phyloP scores from a whole-genome alignment of 2,113 vertebrate genomes.

The Dipodomys ordii region DNA sequence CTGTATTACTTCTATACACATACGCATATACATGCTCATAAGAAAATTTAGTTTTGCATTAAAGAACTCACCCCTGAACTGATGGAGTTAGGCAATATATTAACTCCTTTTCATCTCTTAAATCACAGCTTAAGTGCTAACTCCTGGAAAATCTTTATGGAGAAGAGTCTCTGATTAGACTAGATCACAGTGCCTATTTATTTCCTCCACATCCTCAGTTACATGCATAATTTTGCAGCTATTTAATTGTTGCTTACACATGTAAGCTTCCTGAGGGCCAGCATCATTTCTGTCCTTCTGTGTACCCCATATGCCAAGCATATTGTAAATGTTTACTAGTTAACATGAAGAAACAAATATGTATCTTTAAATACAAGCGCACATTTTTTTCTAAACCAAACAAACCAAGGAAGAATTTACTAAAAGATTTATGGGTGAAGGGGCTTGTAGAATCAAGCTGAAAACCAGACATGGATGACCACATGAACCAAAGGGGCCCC shows the following conservation, averaged over 20 bases:
- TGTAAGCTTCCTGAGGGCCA: background rate
- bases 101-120: background rate
- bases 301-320: background rate
- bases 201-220: background rate
- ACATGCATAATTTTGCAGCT: background rate
- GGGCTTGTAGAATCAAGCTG: too few relatives aligned
- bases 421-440: too few relatives aligned
- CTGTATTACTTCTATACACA: background rate
- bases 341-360: background rate
- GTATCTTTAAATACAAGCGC: background rate
- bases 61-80: conserved; percentile 4
- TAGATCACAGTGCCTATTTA: background rate
- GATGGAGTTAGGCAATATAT: conserved; percentile 6
- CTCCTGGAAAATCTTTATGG: background rate
- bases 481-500: too few relatives aligned
- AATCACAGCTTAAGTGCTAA: conserved; percentile 32
- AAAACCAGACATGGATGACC: too few relatives aligned
- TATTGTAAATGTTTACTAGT: background rate
- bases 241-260: conserved; percentile 43
- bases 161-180: background rate
- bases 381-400: background rate
- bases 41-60: conserved; percentile 14
- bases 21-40: background rate
- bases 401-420: too few relatives aligned
- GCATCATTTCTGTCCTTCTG: background rate